Evolutionary conservation across 2,888 invertebrate species (phyloP).

Genomic region (Sminthurinus aureus): DNA sequence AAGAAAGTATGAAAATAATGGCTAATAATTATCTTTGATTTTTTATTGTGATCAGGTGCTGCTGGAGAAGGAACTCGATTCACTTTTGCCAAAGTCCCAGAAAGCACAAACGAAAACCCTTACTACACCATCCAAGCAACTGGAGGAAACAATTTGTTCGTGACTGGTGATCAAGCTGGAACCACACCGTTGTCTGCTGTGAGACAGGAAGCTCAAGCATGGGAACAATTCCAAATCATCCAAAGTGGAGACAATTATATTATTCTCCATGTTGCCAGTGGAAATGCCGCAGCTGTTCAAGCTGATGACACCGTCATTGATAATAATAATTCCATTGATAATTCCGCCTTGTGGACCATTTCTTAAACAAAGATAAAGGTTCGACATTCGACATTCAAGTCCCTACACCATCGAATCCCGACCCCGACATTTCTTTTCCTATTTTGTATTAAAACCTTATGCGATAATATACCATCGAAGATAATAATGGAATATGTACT

Average conservation of each 20-base stretch:
- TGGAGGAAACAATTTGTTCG: constrained; percentile 38
- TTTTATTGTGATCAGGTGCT: too few species aligned
- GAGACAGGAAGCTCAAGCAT: constrained; percentile 41
- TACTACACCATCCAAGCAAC: constrained; percentile 40
- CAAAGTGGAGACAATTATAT: constrained; percentile 45
- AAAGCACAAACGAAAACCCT: constrained; percentile 35
- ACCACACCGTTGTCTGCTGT: constrained; percentile 44
- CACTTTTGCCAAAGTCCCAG: constrained; percentile 38
- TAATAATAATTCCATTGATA: constrained; percentile 45
- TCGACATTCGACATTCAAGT: too few species aligned
- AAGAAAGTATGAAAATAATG: too few species aligned
- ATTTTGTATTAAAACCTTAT: too few species aligned
- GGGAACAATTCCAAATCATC: constrained; percentile 53
- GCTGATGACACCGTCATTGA: constrained; percentile 49
- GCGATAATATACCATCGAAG: too few species aligned
- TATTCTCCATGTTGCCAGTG: constrained; percentile 47
- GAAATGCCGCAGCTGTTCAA: constrained; percentile 46
- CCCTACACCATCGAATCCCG: too few species aligned
- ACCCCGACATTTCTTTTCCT: too few species aligned
- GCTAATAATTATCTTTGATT: too few species aligned
- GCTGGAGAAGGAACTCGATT: constrained; percentile 39
- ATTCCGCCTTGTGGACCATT: constrained; percentile 35
- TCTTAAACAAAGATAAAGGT: not conserved
- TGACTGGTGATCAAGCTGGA: constrained; percentile 48
- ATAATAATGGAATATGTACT: too few species aligned